Conservation (phyloP, 2,113 vertebrate genomes). For the Morone saxatilis region DNA sequence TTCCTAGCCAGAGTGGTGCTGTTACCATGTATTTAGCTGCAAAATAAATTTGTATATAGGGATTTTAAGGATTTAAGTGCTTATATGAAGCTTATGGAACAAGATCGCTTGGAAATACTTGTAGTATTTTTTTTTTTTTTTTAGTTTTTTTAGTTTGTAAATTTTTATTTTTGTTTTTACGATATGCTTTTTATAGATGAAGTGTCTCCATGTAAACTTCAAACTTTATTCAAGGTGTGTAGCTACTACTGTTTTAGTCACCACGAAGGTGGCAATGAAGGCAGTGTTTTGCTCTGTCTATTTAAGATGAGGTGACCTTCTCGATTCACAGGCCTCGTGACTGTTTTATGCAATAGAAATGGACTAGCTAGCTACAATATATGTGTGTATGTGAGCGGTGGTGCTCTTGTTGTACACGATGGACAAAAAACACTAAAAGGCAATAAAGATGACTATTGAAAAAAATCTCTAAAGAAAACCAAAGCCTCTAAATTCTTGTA, state of each 20-base stretch:
- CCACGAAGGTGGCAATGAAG: slow-evolving; percentile 71
- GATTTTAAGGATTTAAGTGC: slow-evolving; percentile 82
- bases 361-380: slow-evolving; percentile 78
- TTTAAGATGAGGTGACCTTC: slow-evolving; percentile 78
- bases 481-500: slow-evolving; percentile 93
- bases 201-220: slow-evolving; percentile 80
- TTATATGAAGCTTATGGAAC: slow-evolving; percentile 82
- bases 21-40: slow-evolving; percentile 83
- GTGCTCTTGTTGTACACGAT: slow-evolving; percentile 79
- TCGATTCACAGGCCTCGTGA: slow-evolving; percentile 73
- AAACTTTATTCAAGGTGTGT: slow-evolving; percentile 78
- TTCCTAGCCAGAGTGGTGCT: slow-evolving; percentile 83
- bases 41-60: slow-evolving; percentile 85
- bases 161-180: slow-evolving; percentile 81
- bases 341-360: slow-evolving; percentile 83
- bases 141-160: slow-evolving; percentile 74
- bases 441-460: slow-evolving; percentile 86
- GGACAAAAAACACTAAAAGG: slow-evolving; percentile 81
- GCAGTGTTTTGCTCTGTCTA: slow-evolving; percentile 79
- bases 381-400: slow-evolving; percentile 76
- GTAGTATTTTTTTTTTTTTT: slow-evolving; percentile 66
- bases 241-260: slow-evolving; percentile 80
- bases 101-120: slow-evolving; percentile 81
- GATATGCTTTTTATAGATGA: slow-evolving; percentile 83
- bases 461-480: slow-evolving; percentile 72